Evolutionary conservation across 2,888 invertebrate genomes (phyloP), one percentile per base, ranked within the genome.

Genomic region (Sabatieria punctata): DNA sequence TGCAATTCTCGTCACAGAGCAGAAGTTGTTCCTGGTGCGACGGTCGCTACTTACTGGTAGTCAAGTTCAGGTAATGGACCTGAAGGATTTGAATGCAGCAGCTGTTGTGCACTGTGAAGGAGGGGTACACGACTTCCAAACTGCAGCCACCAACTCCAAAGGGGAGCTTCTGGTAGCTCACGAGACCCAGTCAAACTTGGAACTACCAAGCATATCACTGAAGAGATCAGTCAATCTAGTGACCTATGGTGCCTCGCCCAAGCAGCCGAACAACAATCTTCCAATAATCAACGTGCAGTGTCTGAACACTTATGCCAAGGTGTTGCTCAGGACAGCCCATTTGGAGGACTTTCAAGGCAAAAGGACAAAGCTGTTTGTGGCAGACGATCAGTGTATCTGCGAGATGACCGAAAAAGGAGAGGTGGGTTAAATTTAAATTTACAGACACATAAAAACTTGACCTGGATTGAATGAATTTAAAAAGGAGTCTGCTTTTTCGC

Each of bases 341-440:
- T 19, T 4, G 4, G 23, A 27, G 8, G 13, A 27, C 4, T 6
- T 44, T 4, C 37, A 39, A 21, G 11, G 13, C 13, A n/a, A 33
- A 33, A n/a, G 33, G 11, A 33, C 11, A 11, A 33, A 33, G 11
- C 33, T 33, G n/a, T 33, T 11, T 33, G 33, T 33, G 33, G 33
- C 33, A 33, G 45, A 45, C 35, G 39, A 40, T 13, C 22, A 23
- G 11, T 45, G 45, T 25, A 24, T 45, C 19, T 45, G 45, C 39
- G 45, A 45, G 22, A 18, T 23, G 23, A 21, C 11, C 24, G 39
- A n/a, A 6, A 8, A n/a, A 18, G n/a, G n/a, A 30, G 37, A 18
- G n/a, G n/a, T 21, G 15, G 6, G n/a, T n/a, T n/a, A n/a, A n/a
- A n/a, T n/a, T n/a, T n/a, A n/a, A n/a, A n/a, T n/a, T n/a, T n/a